Evolutionary conservation across 2,113 vertebrate species (phyloP).

Genomic region (Tupaia tana): DNA sequence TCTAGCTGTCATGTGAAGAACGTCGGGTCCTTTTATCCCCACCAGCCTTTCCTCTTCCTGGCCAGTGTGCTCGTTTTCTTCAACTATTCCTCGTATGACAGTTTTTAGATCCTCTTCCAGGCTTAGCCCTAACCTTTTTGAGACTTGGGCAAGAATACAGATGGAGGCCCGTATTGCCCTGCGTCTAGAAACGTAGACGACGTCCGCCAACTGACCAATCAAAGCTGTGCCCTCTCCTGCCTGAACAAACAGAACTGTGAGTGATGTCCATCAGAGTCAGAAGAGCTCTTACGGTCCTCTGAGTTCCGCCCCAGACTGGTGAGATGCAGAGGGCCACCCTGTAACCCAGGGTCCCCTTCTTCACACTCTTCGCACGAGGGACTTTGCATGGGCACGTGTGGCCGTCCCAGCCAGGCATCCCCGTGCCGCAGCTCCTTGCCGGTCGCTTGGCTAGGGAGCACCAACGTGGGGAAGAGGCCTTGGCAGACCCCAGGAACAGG

Average conservation of each 20-base stretch:
- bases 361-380: not conserved
- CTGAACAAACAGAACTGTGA: not conserved
- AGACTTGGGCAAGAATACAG: constrained; percentile 9
- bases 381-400: not conserved
- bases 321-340: not conserved
- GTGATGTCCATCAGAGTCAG: not conserved
- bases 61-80: constrained; percentile 48
- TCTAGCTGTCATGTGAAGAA: constrained; percentile 53
- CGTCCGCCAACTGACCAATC: not conserved
- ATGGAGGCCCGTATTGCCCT: not conserved
- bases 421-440: not conserved
- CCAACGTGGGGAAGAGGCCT: not conserved
- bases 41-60: constrained; percentile 33
- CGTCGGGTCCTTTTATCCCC: constrained; percentile 1
- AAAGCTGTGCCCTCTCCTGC: not conserved
- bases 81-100: not conserved
- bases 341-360: not conserved
- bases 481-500: not conserved
- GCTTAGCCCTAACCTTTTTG: constrained; percentile 23
- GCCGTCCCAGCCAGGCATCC: not conserved
- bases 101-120: constrained; percentile 30
- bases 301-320: not conserved
- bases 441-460: not conserved
- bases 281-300: not conserved
- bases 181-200: constrained; percentile 11